Base-by-base conservation (phyloP, 2,113 vertebrate species). In the Alaudala cheleensis region DNA sequence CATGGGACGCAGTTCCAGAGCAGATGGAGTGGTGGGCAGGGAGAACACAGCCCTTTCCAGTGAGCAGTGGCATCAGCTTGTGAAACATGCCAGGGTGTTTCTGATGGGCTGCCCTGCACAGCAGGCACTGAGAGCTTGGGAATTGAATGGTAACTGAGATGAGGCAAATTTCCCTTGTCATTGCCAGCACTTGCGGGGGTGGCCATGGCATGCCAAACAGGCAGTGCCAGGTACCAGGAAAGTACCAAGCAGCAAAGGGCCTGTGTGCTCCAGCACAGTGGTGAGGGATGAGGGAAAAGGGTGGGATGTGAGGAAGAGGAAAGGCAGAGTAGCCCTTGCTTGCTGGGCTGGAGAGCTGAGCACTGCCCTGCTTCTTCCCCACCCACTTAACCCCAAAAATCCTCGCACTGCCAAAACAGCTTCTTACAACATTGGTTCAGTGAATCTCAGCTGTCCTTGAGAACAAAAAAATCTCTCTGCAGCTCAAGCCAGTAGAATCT, bases 91-190 rank as follows among this genome's bases (percentile, higher is more conserved):
- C 13, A 7, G n/a, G 22, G 10, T 45, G 51, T 53, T 87, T 57
- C 60, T 50, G n/a, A 50, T 1, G 11, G 23, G 62, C 45, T 84
- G 33, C 51, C 22, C 61, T 4, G 10, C 33, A 60, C 25, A n/a
- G 2, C 6, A 7, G 57, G 34, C 47, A 42, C 12, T 0, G 0
- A 86, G 51, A 0, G 1, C 66, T 37, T 1, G 2, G 54, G 73
- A 69, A 45, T 0, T 20, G 31, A 57, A 23, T 1, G 16, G 71
- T 24, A 69, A 40, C 3, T 22, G 42, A 81, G 81, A 73, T 0
- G 2, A 90, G 54, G 60, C 3, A 4, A 82, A 37, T 50, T 45
- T 78, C 61, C 53, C 50, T 60, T 13, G 5, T 24, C 47, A 3
- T 37, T 62, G 78, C 69, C 61, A 66, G 47, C 5, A 12, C 51